phyloP scores from a whole-genome alignment of 2,113 vertebrate genomes.

The Mus pahari region DNA sequence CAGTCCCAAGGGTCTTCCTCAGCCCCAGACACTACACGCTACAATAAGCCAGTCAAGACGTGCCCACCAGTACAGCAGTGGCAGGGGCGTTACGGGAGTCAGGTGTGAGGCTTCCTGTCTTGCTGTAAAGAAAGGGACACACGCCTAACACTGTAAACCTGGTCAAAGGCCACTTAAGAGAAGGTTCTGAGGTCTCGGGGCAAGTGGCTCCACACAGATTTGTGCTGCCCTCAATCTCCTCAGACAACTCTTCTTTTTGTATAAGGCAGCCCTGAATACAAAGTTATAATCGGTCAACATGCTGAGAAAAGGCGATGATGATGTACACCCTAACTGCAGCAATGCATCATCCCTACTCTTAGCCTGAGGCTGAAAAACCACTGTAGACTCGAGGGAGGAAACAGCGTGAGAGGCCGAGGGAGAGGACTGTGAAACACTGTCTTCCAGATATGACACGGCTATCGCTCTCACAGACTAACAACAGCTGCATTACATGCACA shows the following conservation, averaged over 20 bases:
- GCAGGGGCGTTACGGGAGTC: neutral
- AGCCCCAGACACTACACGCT: neutral
- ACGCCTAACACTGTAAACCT: neutral
- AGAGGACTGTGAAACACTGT: neutral
- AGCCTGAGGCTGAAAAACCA: neutral
- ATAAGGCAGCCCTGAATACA: neutral
- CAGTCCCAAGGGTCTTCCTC: neutral
- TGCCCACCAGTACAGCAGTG: neutral
- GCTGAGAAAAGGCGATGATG: neutral
- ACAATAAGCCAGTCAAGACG: neutral
- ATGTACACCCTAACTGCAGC: neutral
- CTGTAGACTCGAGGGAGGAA: neutral
- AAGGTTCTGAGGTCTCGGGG: neutral
- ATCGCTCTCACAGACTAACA: neutral
- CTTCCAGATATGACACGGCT: neutral
- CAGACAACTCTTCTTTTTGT: neutral
- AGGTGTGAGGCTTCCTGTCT: neutral
- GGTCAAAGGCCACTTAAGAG: neutral
- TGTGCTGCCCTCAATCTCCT: neutral
- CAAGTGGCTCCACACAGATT: neutral
- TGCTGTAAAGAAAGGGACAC: neutral
- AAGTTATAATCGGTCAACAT: neutral
- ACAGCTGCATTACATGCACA: neutral
- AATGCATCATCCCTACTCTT: neutral
- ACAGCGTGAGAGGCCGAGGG: neutral